Percentiles rank a stretch among this genome's conserved stretches.
Conservation (phyloP, 2,797 vertebrate species). For the Eulemur albifrons region DNA sequence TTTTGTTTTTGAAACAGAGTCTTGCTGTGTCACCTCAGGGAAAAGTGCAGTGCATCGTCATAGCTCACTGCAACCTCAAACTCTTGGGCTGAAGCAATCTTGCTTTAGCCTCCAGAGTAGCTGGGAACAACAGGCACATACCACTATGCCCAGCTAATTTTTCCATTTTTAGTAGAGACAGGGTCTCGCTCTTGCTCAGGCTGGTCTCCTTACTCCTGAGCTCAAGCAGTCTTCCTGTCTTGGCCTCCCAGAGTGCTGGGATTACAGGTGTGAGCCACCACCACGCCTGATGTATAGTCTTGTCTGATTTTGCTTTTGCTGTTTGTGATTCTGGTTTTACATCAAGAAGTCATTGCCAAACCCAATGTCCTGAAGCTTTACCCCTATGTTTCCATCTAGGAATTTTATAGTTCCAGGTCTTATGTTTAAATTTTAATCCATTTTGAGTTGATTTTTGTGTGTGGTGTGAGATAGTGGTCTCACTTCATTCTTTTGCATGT, state of each 20-base stretch:
- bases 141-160: not conserved
- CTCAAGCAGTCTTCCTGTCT: not conserved
- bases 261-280: not conserved
- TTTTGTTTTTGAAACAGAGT: not conserved
- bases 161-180: not conserved
- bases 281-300: not conserved
- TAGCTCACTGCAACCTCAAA: not conserved
- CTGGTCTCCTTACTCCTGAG: not conserved
- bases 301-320: too few relatives aligned
- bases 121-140: not conserved
- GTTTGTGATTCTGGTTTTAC: too few relatives aligned
- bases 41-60: not conserved
- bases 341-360: too few relatives aligned
- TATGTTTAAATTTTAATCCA: too few relatives aligned
- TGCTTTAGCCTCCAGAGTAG: not conserved
- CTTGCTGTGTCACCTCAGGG: not conserved
- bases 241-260: not conserved
- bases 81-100: not conserved
- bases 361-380: too few relatives aligned
- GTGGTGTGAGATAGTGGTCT: too few relatives aligned
- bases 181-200: not conserved
- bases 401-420: too few relatives aligned
- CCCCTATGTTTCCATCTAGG: too few relatives aligned
- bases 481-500: too few relatives aligned
- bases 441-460: too few relatives aligned